Conservation (phyloP, 2,797 vertebrate species). For the Syngnathus acus region DNA sequence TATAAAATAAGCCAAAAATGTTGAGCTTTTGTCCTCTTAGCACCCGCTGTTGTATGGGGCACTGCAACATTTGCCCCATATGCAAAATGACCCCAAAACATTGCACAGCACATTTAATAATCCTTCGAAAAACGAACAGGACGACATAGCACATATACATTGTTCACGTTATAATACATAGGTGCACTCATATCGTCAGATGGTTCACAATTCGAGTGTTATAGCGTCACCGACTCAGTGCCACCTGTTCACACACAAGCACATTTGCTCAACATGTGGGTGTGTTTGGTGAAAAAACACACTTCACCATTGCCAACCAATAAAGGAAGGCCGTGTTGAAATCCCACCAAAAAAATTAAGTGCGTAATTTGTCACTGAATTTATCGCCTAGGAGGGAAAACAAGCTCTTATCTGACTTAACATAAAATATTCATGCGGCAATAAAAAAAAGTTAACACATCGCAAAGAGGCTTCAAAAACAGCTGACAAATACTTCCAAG, state of each 20-base stretch:
- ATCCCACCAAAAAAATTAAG: not conserved
- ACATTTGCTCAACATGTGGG: not conserved
- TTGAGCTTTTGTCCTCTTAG: not conserved
- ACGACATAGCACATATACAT: not conserved
- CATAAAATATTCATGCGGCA: constrained; percentile 1
- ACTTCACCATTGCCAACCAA: not conserved
- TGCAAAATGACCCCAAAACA: not conserved
- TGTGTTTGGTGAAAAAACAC: not conserved
- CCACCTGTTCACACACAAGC: not conserved
- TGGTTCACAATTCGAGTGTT: not conserved
- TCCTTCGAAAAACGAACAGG: not conserved
- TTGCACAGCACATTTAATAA: not conserved
- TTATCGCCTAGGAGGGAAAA: not conserved
- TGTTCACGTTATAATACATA: not conserved
- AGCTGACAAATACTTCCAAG: not conserved
- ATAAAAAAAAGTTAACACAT: not conserved
- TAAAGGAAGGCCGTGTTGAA: not conserved
- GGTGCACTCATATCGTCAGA: not conserved
- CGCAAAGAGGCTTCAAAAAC: not conserved
- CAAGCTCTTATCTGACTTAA: not conserved
- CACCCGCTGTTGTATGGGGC: not conserved
- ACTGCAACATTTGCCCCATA: not conserved
- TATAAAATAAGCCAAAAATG: not conserved
- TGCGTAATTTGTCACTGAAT: not conserved
- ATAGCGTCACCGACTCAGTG: not conserved